These are phyloP conservation scores for Crocuta crocuta DNA, from an alignment of 2,113 vertebrate genomes.

Conservation along the genomic window DNA sequence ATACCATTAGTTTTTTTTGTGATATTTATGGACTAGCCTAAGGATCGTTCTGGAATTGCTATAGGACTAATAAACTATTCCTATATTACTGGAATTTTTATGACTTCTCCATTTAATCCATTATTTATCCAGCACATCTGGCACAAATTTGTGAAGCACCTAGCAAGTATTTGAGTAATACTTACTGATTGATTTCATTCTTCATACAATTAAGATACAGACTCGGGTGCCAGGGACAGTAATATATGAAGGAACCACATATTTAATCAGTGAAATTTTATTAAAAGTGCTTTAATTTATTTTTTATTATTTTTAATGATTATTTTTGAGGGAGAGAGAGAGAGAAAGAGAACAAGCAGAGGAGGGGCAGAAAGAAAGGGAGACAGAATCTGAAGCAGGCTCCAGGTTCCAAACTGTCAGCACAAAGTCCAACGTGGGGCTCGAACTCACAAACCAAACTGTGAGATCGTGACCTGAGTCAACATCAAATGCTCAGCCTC, in stretches of 20 bases:
- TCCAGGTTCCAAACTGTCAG: too few relatives aligned
- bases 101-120: neutral
- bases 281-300: neutral
- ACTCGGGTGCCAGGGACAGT: neutral
- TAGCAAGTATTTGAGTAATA: neutral
- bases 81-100: neutral
- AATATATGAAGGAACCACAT: neutral
- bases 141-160: neutral
- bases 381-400: too few relatives aligned
- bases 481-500: too few relatives aligned
- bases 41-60: neutral
- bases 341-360: too few relatives aligned
- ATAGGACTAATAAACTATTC: constrained; percentile 20
- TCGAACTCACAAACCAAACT: too few relatives aligned
- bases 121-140: neutral
- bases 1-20: neutral
- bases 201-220: neutral
- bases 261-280: neutral
- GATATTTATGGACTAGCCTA: neutral
- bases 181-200: neutral
- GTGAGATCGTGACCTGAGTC: too few relatives aligned
- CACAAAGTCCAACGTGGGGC: too few relatives aligned
- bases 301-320: too few relatives aligned
- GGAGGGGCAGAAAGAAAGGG: too few relatives aligned
- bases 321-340: too few relatives aligned